These are phyloP conservation scores for Limonius californicus DNA, from an alignment of 1,140 invertebrate genomes.

Conservation along the genomic window DNA sequence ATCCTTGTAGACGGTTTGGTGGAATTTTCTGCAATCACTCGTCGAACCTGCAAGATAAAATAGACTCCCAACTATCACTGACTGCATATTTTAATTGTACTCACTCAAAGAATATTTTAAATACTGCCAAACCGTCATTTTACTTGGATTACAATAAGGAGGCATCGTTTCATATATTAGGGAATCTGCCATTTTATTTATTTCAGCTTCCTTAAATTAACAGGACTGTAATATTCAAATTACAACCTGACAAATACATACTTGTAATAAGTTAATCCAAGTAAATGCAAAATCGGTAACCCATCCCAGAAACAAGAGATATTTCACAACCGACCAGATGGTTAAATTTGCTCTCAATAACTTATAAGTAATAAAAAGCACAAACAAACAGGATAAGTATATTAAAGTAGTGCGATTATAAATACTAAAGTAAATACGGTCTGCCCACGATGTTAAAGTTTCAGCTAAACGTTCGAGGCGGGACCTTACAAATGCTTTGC, in stretches of 20 bases:
- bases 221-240: too few relatives aligned
- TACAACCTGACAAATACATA: not conserved
- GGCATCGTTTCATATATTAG: slow-evolving; percentile 12
- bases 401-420: slow-evolving; percentile 16
- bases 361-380: slow-evolving; percentile 17
- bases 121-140: slow-evolving; percentile 16
- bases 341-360: slow-evolving; percentile 19
- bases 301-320: slow-evolving; percentile 18
- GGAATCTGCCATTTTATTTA: slow-evolving; percentile 18
- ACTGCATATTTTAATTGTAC: too few relatives aligned
- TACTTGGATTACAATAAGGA: slow-evolving; percentile 13
- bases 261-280: slow-evolving; percentile 19
- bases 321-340: slow-evolving; percentile 4
- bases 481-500: slow-evolving; percentile 3
- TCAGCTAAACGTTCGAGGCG: slow-evolving; percentile 1
- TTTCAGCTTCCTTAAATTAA: slow-evolving; percentile 19
- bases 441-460: slow-evolving; percentile 13
- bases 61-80: too few relatives aligned
- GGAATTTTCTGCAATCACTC: slow-evolving; percentile 16
- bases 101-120: slow-evolving; percentile 13
- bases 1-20: slow-evolving; percentile 14
- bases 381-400: not conserved
- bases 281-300: slow-evolving; percentile 19
- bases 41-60: slow-evolving; percentile 11
- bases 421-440: slow-evolving; percentile 15